Conservation (phyloP, 2,888 invertebrate genomes). For the Ophion costatus region DNA sequence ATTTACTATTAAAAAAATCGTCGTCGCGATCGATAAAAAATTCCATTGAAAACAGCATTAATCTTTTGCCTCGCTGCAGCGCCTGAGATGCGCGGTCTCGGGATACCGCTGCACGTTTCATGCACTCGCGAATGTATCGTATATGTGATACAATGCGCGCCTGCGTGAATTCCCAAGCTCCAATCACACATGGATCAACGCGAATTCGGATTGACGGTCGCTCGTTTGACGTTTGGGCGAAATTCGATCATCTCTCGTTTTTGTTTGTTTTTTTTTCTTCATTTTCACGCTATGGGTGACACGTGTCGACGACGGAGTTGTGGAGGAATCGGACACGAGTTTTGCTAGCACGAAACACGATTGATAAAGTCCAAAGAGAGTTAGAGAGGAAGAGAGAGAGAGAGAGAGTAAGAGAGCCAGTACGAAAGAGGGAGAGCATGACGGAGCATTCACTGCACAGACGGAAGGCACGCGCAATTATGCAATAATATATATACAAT, state of each 20-base stretch:
- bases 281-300: conserved; percentile 24
- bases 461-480: conserved; percentile 37
- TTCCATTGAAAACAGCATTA: no score
- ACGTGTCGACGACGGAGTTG: conserved; percentile 36
- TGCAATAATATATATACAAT: conserved; percentile 19
- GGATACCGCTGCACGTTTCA: no score
- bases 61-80: no score
- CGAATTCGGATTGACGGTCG: conserved; percentile 53
- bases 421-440: background rate
- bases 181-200: conserved; percentile 27
- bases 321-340: conserved; percentile 23
- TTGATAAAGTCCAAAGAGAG: conserved; percentile 20
- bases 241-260: conserved; percentile 39
- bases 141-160: background rate
- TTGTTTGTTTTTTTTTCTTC: background rate
- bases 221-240: conserved; percentile 47
- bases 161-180: conserved; percentile 1
- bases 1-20: no score
- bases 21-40: no score
- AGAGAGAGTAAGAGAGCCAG: background rate
- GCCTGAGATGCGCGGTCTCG: no score
- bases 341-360: conserved; percentile 9
- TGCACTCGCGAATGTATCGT: background rate
- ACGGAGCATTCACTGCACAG: conserved; percentile 36
- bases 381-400: background rate